Conservation (phyloP, 1,140 invertebrate genomes). For the Caerostris darwini region DNA sequence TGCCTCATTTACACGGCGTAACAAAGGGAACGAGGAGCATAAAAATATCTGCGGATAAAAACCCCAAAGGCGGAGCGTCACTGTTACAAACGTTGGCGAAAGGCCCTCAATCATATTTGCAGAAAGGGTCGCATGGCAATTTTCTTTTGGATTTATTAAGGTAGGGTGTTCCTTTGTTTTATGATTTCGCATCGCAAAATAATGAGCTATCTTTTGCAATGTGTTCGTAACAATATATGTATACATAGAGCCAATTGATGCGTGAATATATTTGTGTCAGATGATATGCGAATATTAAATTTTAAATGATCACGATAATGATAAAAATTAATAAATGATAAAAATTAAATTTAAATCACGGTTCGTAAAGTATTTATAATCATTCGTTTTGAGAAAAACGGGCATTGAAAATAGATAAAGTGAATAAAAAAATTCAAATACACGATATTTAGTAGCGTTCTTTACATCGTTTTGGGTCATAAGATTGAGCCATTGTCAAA, state of each 20-base stretch:
- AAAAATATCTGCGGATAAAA: slow-evolving; percentile 1
- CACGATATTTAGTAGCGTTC: too few relatives aligned
- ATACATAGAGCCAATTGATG: not conserved
- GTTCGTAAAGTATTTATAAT: too few relatives aligned
- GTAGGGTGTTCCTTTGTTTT: not conserved
- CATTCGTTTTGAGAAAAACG: too few relatives aligned
- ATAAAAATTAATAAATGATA: too few relatives aligned
- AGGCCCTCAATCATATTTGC: not conserved
- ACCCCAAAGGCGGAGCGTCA: not conserved
- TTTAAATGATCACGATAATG: too few relatives aligned
- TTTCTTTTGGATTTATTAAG: not conserved
- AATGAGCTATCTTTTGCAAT: not conserved
- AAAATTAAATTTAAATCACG: too few relatives aligned
- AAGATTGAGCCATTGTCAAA: too few relatives aligned
- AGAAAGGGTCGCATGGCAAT: not conserved
- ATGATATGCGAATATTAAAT: too few relatives aligned
- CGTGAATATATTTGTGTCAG: too few relatives aligned
- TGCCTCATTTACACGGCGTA: slow-evolving; percentile 38
- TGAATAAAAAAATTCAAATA: too few relatives aligned
- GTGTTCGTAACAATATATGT: not conserved
- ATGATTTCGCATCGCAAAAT: not conserved
- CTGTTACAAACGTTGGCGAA: not conserved
- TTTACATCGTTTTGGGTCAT: too few relatives aligned
- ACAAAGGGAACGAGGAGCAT: not conserved
- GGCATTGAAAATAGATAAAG: too few relatives aligned